Conservation (phyloP, 2,888 invertebrate genomes). For the Latrodectus hesperus region DNA sequence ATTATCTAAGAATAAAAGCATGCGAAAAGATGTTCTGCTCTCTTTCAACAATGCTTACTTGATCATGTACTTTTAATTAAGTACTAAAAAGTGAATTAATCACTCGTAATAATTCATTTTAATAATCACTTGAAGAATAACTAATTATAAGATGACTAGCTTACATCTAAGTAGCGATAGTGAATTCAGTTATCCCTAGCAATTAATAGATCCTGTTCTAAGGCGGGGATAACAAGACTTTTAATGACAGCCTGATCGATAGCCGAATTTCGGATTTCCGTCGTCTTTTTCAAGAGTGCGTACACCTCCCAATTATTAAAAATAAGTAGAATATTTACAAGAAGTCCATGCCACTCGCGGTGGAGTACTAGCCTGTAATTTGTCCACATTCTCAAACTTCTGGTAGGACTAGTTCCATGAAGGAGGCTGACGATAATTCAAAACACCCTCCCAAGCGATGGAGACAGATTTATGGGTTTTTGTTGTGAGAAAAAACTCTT, state of each 20-base stretch:
- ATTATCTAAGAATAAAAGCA: too few relatives aligned
- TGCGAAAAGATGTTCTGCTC: too few relatives aligned
- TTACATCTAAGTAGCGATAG: background rate
- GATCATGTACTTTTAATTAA: too few relatives aligned
- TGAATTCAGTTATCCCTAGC: background rate
- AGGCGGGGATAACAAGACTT: background rate
- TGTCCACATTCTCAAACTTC: conserved; percentile 3
- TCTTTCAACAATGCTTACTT: too few relatives aligned
- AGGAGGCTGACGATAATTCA: background rate
- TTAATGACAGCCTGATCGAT: background rate
- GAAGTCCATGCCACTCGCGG: background rate
- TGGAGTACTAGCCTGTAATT: conserved; percentile 8
- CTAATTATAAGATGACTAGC: background rate
- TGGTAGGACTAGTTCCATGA: background rate
- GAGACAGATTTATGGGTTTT: background rate
- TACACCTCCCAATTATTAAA: background rate
- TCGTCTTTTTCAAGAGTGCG: background rate
- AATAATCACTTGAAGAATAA: background rate
- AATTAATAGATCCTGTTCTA: background rate
- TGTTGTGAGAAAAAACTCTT: background rate
- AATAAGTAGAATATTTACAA: background rate
- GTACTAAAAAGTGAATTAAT: background rate
- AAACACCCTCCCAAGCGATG: background rate
- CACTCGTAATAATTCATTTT: background rate
- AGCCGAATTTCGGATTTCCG: background rate